A percentile compares a stretch with the other conserved stretches of the same genome.
Evolutionary conservation across 2,888 invertebrate genomes (phyloP).

Genomic region (Dynastes grantii): DNA sequence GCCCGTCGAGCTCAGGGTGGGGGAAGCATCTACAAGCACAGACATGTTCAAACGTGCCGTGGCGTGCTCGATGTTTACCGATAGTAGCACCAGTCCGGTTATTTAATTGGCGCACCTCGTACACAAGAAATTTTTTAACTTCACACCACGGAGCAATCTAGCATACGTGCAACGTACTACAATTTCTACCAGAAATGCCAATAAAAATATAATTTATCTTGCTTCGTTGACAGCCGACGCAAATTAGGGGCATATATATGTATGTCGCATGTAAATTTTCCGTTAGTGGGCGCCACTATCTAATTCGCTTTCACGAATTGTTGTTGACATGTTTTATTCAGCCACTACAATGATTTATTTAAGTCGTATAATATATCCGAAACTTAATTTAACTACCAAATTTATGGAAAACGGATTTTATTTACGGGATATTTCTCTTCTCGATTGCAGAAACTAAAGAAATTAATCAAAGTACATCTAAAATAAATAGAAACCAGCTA

Average conservation of each 20-base stretch:
- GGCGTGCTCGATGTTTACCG: no score
- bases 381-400: background rate
- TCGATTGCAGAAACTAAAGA: background rate
- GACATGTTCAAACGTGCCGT: no score
- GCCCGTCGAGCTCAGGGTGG: no score
- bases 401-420: background rate
- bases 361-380: background rate
- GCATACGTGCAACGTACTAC: background rate
- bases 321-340: slow-evolving; percentile 10
- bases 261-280: slow-evolving; percentile 5
- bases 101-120: no score
- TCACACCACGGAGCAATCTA: no score
- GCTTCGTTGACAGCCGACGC: background rate
- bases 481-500: background rate
- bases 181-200: background rate
- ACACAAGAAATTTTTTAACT: no score
- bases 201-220: slow-evolving; percentile 18
- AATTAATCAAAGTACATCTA: background rate
- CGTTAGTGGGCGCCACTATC: background rate
- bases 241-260: background rate
- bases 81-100: no score
- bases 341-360: background rate
- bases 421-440: background rate
- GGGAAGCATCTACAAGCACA: no score
- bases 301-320: slow-evolving; percentile 19